Evolutionary conservation across 2,113 vertebrate species (phyloP).

Genomic region (Aythya baeri): DNA sequence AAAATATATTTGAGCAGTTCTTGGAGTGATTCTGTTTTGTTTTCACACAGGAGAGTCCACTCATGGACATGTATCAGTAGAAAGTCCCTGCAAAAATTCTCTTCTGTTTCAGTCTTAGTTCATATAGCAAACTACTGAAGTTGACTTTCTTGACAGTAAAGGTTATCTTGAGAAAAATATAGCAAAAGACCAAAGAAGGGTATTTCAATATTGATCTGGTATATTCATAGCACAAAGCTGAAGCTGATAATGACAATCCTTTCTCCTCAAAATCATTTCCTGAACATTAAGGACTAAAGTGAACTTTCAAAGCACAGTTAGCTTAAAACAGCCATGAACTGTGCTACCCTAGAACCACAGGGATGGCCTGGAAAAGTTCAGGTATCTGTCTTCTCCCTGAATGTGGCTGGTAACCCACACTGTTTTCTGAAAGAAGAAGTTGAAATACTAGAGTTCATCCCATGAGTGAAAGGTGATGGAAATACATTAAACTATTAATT

Average conservation of each 20-base stretch:
- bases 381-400: background rate
- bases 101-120: background rate
- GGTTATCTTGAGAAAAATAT: background rate
- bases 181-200: background rate
- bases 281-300: background rate
- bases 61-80: rapidly evolving
- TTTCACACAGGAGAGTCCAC: background rate
- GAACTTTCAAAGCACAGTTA: background rate
- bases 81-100: background rate
- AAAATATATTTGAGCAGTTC: background rate
- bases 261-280: background rate
- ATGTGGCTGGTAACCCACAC: background rate
- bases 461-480: background rate
- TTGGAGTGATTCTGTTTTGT: background rate
- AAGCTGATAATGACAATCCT: background rate
- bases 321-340: background rate
- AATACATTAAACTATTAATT: background rate
- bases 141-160: background rate
- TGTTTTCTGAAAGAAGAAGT: background rate
- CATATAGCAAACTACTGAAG: background rate
- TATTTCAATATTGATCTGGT: background rate
- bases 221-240: background rate
- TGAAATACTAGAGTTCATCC: background rate
- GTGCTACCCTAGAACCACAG: background rate
- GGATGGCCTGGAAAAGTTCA: background rate